Base-by-base conservation (phyloP, 2,797 vertebrate genomes). In the Takifugu ocellatus region DNA sequence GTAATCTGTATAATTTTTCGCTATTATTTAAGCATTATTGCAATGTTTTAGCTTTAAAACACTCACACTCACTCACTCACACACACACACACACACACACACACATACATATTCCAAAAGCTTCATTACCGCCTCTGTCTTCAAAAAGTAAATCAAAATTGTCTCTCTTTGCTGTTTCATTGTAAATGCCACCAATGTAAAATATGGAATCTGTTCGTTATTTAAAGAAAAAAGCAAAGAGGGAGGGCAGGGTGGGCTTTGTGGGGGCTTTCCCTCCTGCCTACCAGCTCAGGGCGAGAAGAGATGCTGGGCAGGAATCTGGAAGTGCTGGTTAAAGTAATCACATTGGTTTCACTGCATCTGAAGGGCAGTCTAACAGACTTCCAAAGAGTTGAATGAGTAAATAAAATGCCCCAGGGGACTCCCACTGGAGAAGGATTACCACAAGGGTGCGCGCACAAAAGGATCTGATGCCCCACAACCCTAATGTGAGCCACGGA, bases 361-460 rank as follows among this genome's bases (percentile, higher is more conserved):
- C 91, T 91, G 82, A 92, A 93, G 91, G 88, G 87, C 91, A 88
- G 89, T 89, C 86, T 93, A 93, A 93, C 92, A 93, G 91, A 93
- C 91, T 93, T 92, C 92, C 91, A 90, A 91, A 92, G 88, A 89
- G 92, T 91, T 93, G 91, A 91, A 90, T 85, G 87, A 91, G 92
- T 93, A 95, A 93, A 96, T 94, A 94, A 93, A 94, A 89, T 89
- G 88, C 92, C 88, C 75, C 88, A 61, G 90, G 90, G 91, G 91
- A 88, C 75, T 90, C 26, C 87, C 83, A 78, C 90, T 87, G 87
- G 87, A 91, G 91, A 92, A 87, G 87, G 92, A 93, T 93, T 95
- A 90, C 91, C 83, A 84, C 27, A 56, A 86, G 85, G 84, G 84
- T 83, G 80, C 70, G 68, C 88, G 93, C 90, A 89, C 86, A 89